phyloP scores from a whole-genome alignment of 2,797 vertebrate genomes.

The Alectoris magna region DNA sequence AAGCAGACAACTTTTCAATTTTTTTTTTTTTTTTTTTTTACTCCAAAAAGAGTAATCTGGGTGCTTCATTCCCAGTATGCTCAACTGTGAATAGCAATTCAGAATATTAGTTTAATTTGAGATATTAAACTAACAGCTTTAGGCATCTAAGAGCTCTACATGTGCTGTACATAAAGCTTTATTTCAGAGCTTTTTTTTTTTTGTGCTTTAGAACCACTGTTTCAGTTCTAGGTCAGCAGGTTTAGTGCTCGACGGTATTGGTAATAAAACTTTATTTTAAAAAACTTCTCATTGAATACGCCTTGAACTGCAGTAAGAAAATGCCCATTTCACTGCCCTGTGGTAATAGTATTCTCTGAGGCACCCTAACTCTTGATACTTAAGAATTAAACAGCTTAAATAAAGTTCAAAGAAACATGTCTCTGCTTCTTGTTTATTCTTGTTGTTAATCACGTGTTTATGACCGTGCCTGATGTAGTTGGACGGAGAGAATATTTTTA shows the following conservation, averaged over 20 bases:
- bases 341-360: constrained; percentile 49
- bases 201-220: constrained; percentile 58
- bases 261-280: constrained; percentile 77
- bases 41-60: constrained; percentile 58
- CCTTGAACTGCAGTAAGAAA: constrained; percentile 57
- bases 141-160: constrained; percentile 78
- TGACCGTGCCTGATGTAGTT: accelerated
- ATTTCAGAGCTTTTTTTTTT: constrained; percentile 74
- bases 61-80: constrained; percentile 66
- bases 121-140: constrained; percentile 58
- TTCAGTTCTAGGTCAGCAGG: constrained; percentile 57
- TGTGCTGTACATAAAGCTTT: constrained; percentile 84
- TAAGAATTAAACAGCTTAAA: constrained; percentile 29
- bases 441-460: background rate
- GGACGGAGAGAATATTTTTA: too few relatives aligned
- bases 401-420: constrained; percentile 43
- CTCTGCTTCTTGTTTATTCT: background rate
- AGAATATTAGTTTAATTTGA: constrained; percentile 70
- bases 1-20: constrained; percentile 63
- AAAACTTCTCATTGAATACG: constrained; percentile 57
- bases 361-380: constrained; percentile 51
- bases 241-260: constrained; percentile 68
- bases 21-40: constrained; percentile 81
- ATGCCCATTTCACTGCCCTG: constrained; percentile 62
- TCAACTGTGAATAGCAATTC: constrained; percentile 69